These are phyloP conservation scores for Palythoa grandiflora DNA, from an alignment of 92 coral and sea anemone genomes.

Conservation along the genomic window DNA sequence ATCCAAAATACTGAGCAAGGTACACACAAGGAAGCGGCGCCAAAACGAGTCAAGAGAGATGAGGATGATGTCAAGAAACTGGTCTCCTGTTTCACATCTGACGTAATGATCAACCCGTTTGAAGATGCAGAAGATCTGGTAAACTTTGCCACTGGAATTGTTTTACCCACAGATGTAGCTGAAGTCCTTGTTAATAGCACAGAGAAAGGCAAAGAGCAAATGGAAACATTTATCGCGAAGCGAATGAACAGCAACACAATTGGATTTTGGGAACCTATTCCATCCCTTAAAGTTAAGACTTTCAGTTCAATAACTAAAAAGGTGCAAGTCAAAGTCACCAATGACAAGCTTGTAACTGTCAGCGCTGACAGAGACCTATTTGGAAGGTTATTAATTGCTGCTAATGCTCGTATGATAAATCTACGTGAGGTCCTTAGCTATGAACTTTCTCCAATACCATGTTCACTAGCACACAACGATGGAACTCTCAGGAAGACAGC, in stretches of 20 bases:
- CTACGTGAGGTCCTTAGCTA: conserved; percentile 38
- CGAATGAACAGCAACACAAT: conserved; percentile 34
- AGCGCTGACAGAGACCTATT: conserved; percentile 39
- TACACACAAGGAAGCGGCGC: conserved; percentile 60
- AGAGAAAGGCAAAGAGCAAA: conserved; percentile 22
- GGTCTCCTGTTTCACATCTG: conserved; percentile 51
- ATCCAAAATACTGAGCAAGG: neutral
- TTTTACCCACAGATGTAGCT: conserved; percentile 45
- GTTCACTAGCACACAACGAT: conserved; percentile 38
- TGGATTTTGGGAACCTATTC: conserved; percentile 45
- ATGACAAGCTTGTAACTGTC: conserved; percentile 30
- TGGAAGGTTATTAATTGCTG: conserved; percentile 35
- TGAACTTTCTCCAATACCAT: conserved; percentile 37
- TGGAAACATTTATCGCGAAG: conserved; percentile 43
- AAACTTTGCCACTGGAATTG: conserved; percentile 62
- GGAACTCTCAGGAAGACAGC: conserved; percentile 45
- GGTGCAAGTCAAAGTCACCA: neutral
- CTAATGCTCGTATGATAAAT: conserved; percentile 32
- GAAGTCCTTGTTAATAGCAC: conserved; percentile 28
- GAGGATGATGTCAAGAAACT: conserved; percentile 57
- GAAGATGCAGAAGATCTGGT: neutral
- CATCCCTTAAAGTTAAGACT: conserved; percentile 3
- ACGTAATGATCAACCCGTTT: conserved; percentile 46
- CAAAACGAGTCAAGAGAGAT: conserved; percentile 52
- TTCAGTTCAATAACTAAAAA: conserved; percentile 39